Conservation (phyloP, 2,797 vertebrate species). For the Rhinella marina region DNA sequence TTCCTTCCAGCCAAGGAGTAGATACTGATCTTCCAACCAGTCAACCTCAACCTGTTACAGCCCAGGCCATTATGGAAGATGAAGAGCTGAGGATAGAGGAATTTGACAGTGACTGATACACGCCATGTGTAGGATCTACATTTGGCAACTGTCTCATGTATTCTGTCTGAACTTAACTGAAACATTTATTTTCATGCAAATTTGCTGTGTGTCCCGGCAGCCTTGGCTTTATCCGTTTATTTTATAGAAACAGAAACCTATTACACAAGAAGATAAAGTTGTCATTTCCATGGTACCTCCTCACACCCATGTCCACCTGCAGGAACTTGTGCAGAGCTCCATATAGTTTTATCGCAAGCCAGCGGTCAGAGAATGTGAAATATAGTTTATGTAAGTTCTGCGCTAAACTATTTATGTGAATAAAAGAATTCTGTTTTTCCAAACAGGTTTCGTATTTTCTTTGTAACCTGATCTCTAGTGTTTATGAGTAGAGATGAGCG, state of each 20-base stretch:
- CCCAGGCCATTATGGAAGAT: slow-evolving; percentile 75
- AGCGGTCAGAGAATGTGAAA: slow-evolving; percentile 50
- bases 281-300: neutral
- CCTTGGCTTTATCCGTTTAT: neutral
- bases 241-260: neutral
- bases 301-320: neutral
- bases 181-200: neutral
- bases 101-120: slow-evolving; percentile 81
- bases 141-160: neutral
- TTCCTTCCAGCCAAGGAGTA: slow-evolving; percentile 74
- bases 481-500: too few species aligned
- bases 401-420: slow-evolving; percentile 66
- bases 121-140: neutral
- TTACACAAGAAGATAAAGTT: neutral
- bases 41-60: slow-evolving; percentile 81
- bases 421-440: slow-evolving; percentile 62
- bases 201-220: neutral
- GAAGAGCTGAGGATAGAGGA: slow-evolving; percentile 88
- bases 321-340: neutral
- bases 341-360: neutral
- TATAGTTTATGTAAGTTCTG: slow-evolving; percentile 59
- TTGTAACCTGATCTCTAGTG: too few species aligned
- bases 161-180: neutral
- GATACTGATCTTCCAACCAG: slow-evolving; percentile 78
- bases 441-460: neutral